Conservation (phyloP, 2,113 vertebrate genomes). For the Fregata magnificens region DNA sequence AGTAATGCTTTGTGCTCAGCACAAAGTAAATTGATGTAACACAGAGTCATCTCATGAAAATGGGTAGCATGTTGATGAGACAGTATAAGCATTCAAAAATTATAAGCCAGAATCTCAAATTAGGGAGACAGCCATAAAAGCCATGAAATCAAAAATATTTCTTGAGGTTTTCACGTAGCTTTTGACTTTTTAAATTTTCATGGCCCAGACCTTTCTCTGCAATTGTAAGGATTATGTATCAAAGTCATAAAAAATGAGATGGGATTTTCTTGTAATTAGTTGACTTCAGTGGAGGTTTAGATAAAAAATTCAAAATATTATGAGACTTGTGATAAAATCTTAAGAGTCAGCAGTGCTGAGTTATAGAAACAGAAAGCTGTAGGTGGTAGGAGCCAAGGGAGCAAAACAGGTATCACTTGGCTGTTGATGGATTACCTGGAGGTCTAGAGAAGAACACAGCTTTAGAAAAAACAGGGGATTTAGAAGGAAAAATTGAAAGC, state of each 20-base stretch:
- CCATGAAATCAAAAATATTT: neutral
- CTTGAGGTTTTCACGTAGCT: neutral
- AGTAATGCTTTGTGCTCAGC: neutral
- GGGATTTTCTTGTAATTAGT: conserved; percentile 23
- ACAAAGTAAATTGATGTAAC: neutral
- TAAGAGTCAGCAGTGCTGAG: neutral
- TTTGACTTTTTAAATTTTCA: neutral
- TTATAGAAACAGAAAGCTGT: conserved; percentile 25
- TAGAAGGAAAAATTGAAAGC: neutral
- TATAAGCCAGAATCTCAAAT: neutral
- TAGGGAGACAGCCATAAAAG: neutral
- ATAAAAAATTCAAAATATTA: conserved; percentile 44
- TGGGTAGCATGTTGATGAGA: neutral
- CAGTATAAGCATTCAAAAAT: neutral
- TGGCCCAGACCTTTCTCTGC: neutral
- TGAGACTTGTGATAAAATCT: conserved; percentile 41
- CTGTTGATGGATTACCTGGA: neutral
- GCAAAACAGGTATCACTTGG: neutral
- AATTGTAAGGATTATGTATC: neutral
- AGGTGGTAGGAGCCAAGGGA: conserved; percentile 7
- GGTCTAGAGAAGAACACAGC: neutral
- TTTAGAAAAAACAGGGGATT: neutral
- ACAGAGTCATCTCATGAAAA: neutral
- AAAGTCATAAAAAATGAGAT: neutral
- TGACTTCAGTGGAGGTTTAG: conserved; percentile 15